These are phyloP conservation scores for Brachyopa scutellaris DNA, from an alignment of 2,888 invertebrate species.

Conservation along the genomic window DNA sequence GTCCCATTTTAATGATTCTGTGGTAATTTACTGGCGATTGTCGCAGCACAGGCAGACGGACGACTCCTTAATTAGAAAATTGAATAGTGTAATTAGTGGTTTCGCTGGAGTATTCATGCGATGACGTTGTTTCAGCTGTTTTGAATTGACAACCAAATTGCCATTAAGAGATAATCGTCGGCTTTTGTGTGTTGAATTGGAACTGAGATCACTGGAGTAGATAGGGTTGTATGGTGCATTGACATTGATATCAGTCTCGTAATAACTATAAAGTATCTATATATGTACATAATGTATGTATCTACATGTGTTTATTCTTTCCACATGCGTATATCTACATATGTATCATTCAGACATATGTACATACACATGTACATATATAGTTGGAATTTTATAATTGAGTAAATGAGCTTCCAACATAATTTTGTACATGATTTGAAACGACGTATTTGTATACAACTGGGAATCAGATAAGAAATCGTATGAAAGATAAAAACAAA, in stretches of 20 bases:
- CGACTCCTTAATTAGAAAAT: conserved; percentile 56
- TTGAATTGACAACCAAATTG: conserved; percentile 8
- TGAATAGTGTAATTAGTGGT: conserved; percentile 52
- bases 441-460: too few relatives aligned
- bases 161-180: conserved; percentile 21
- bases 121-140: conserved; percentile 6
- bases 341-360: too few relatives aligned
- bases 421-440: too few relatives aligned
- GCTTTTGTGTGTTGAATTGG: not conserved
- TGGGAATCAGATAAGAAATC: too few relatives aligned
- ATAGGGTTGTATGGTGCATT: conserved; percentile 18
- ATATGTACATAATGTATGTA: too few relatives aligned
- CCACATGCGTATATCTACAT: too few relatives aligned
- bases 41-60: conserved; percentile 13
- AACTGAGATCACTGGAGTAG: conserved; percentile 15
- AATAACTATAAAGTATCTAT: conserved; percentile 47
- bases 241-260: conserved; percentile 43
- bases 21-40: conserved; percentile 20
- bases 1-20: conserved; percentile 1
- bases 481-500: too few relatives aligned
- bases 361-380: too few relatives aligned
- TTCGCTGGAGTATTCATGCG: conserved; percentile 11
- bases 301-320: too few relatives aligned
- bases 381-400: too few relatives aligned
- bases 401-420: too few relatives aligned